These are phyloP conservation scores for Anguilla rostrata DNA, from an alignment of 2,113 vertebrate species.

Conservation along the genomic window DNA sequence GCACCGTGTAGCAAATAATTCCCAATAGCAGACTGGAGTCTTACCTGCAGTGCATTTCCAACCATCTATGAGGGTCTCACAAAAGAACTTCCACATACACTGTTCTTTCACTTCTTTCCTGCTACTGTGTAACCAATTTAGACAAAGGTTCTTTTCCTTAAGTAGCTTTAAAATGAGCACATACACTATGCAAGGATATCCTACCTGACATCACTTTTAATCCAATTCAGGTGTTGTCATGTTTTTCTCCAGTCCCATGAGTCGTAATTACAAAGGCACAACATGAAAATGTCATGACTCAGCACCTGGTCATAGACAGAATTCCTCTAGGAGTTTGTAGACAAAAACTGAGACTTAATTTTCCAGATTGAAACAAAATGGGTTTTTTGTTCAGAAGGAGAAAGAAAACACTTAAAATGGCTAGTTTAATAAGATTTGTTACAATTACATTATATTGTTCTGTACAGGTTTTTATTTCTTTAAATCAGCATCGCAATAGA, in stretches of 20 bases:
- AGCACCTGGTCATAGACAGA: not conserved
- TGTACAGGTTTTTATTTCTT: slow-evolving; percentile 67
- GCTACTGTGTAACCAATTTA: not conserved
- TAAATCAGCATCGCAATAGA: slow-evolving; percentile 64
- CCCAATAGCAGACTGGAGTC: not conserved
- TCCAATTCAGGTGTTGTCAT: slow-evolving; percentile 9
- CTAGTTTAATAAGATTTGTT: slow-evolving; percentile 78
- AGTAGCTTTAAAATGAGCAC: not conserved
- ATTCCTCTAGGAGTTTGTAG: not conserved
- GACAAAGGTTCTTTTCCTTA: not conserved
- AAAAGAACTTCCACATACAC: not conserved
- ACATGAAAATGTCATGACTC: slow-evolving; percentile 23
- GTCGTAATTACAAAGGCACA: slow-evolving; percentile 1
- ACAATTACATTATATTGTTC: slow-evolving; percentile 72
- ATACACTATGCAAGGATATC: not conserved
- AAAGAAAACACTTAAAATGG: slow-evolving; percentile 69
- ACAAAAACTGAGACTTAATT: not conserved
- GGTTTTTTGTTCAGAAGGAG: slow-evolving; percentile 35
- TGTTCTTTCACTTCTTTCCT: not conserved
- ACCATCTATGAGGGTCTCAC: not conserved
- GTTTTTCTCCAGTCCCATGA: slow-evolving; percentile 5
- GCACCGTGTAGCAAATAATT: not conserved
- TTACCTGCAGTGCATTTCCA: slow-evolving; percentile 1
- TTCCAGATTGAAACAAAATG: slow-evolving; percentile 12
- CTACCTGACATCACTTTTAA: slow-evolving; percentile 9